phyloP scores from a whole-genome alignment of 2,113 vertebrate species.

The Charadrius vociferus region DNA sequence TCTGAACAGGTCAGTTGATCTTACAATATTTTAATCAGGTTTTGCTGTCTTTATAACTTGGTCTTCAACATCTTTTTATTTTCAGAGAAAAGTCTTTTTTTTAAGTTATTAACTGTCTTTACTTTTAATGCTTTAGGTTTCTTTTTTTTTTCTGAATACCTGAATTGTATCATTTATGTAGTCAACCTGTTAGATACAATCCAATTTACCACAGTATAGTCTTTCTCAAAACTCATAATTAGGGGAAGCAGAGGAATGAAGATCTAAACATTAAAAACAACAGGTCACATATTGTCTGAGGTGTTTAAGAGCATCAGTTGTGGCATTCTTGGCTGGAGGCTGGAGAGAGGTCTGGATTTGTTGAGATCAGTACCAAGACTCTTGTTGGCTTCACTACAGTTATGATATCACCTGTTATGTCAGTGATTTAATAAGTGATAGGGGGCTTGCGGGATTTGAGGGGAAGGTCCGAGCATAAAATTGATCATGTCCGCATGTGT shows the following conservation, averaged over 20 bases:
- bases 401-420: accelerated
- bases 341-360: neutral
- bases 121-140: neutral
- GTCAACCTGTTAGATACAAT: neutral
- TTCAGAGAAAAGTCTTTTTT: neutral
- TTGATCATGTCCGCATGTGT: neutral
- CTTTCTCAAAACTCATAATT: neutral
- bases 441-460: neutral
- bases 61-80: neutral
- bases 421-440: neutral
- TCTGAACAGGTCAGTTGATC: neutral
- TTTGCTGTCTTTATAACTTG: neutral
- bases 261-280: neutral
- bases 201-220: neutral
- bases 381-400: neutral
- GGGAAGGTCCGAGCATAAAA: neutral
- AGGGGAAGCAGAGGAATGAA: neutral
- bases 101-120: neutral
- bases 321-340: neutral
- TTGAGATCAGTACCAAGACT: neutral
- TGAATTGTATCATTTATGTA: neutral
- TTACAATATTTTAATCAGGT: neutral
- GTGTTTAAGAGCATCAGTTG: neutral
- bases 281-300: neutral
- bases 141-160: neutral